A percentile compares a stretch with the other conserved stretches of the same genome.
Conservation (phyloP, 64 coral and sea anemone genomes). For the Stichodactyla helianthus region DNA sequence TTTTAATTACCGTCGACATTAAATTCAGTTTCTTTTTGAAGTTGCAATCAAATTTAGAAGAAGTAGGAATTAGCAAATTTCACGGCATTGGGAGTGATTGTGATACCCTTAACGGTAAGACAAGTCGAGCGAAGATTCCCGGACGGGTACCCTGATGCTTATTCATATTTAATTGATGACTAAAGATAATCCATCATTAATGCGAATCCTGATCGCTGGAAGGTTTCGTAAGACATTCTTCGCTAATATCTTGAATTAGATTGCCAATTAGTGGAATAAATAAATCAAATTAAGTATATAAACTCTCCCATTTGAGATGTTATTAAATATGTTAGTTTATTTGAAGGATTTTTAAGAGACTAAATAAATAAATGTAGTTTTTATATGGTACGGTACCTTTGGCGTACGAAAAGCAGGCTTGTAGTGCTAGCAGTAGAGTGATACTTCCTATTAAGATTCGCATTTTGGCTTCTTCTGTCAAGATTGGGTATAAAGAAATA, state of each 20-base stretch:
- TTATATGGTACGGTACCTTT: background rate
- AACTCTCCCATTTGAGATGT: background rate
- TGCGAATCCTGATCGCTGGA: background rate
- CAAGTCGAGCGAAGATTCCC: background rate
- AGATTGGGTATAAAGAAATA: background rate
- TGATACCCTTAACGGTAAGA: background rate
- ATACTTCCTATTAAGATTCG: background rate
- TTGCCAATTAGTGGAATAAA: background rate
- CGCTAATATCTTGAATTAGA: slow-evolving; percentile 3
- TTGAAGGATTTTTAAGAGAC: background rate
- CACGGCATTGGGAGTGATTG: background rate
- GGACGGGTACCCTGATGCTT: background rate
- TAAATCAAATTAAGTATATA: background rate
- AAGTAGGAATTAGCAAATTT: background rate
- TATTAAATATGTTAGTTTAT: background rate
- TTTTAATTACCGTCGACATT: background rate
- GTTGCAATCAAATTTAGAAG: background rate
- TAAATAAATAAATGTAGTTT: background rate
- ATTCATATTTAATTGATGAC: slow-evolving; percentile 12
- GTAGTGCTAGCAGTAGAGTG: background rate
- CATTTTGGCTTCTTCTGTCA: background rate
- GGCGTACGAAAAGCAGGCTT: background rate
- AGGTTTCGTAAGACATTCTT: background rate
- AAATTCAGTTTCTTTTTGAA: background rate
- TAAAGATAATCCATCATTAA: background rate